Percentiles rank a stretch among this genome's conserved stretches.
Evolutionary conservation across 2,797 vertebrate genomes (phyloP).

Genomic region (Sorex maritimensis): DNA sequence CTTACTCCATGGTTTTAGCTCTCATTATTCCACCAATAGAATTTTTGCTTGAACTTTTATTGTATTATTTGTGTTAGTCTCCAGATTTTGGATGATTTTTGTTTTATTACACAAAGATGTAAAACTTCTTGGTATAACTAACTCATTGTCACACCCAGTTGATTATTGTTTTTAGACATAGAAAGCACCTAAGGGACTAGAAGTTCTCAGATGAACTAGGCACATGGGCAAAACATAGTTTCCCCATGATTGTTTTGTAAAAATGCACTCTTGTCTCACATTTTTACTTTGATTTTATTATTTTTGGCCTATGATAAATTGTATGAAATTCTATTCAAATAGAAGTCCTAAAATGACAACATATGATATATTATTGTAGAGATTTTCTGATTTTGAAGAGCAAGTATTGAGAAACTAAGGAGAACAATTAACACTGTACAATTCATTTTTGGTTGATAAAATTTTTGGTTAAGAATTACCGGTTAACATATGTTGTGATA

Average conservation of each 20-base stretch:
- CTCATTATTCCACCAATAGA: neutral
- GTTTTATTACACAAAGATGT: neutral
- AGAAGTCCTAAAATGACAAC: neutral
- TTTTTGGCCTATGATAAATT: neutral
- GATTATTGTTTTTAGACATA: neutral
- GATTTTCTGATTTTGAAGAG: slow-evolving; percentile 42
- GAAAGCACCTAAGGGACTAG: neutral
- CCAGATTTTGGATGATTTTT: slow-evolving; percentile 44
- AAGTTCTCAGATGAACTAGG: slow-evolving; percentile 4
- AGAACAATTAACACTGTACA: neutral
- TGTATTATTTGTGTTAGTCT: neutral
- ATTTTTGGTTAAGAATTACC: slow-evolving; percentile 17
- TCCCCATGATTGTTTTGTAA: slow-evolving; percentile 26
- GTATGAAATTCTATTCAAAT: neutral
- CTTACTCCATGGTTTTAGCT: neutral
- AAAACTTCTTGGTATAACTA: neutral
- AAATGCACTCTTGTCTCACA: neutral
- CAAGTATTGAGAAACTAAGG: neutral
- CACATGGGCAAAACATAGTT: neutral
- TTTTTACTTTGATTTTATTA: slow-evolving; percentile 46
- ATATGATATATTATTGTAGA: neutral
- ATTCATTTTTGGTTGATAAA: neutral
- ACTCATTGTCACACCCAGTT: neutral
- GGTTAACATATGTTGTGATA: neutral
- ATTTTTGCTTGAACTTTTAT: slow-evolving; percentile 40